Conservation (phyloP, 2,888 invertebrate genomes). For the Drosophila nigricruria region DNA sequence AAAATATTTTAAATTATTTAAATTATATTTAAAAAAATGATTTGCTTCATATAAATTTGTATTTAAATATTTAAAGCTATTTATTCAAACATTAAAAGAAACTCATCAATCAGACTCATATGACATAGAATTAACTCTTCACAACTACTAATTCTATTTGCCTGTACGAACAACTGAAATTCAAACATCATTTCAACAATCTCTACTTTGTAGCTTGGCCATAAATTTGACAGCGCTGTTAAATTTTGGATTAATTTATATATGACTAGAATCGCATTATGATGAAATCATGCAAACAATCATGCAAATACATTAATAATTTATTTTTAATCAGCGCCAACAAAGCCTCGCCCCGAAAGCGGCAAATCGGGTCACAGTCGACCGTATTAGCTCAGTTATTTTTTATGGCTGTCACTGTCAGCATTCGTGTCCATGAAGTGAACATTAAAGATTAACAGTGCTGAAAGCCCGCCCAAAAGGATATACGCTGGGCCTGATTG, state of each 20-base stretch:
- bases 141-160: not conserved
- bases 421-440: constrained; percentile 41
- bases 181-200: not conserved
- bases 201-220: not conserved
- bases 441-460: constrained; percentile 73
- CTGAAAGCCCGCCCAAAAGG: constrained; percentile 16
- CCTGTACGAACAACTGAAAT: not conserved
- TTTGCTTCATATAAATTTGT: too few relatives aligned
- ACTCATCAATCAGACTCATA: not conserved
- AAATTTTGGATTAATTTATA: constrained; percentile 18
- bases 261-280: constrained; percentile 1
- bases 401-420: constrained; percentile 70
- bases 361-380: constrained; percentile 19
- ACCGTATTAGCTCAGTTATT: constrained; percentile 49
- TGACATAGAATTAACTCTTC: not conserved
- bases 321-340: constrained; percentile 67
- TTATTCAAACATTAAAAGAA: not conserved
- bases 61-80: too few relatives aligned
- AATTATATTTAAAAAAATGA: too few relatives aligned
- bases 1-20: too few relatives aligned
- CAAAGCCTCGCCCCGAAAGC: constrained; percentile 26
- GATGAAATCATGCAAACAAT: constrained; percentile 48
- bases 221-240: constrained; percentile 14
- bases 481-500: constrained; percentile 17
- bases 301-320: constrained; percentile 64